phyloP scores from a whole-genome alignment of 2,888 invertebrate species.

The Troglohyphantes excavatus region DNA sequence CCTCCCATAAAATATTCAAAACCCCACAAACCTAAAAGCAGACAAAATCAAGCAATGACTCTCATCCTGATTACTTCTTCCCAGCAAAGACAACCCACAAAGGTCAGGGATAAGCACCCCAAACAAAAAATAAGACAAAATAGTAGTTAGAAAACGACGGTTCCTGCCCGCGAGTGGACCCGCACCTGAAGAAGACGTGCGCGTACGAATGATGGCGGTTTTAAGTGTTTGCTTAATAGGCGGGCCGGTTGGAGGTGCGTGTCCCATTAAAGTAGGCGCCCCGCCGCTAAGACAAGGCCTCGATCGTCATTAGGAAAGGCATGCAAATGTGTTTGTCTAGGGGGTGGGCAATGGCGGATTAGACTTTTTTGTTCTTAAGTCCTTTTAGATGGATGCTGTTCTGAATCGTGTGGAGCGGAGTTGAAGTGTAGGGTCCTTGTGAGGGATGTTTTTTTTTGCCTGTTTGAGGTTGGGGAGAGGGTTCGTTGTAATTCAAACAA shows the following conservation, averaged over 20 bases:
- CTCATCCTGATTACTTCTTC: too few relatives aligned
- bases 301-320: constrained; percentile 52
- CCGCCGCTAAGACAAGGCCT: constrained; percentile 57
- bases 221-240: constrained; percentile 77
- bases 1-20: too few relatives aligned
- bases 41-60: too few relatives aligned
- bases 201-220: constrained; percentile 8
- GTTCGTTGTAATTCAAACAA: not conserved
- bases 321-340: constrained; percentile 76
- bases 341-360: constrained; percentile 42
- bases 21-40: too few relatives aligned
- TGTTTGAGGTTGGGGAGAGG: not conserved
- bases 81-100: too few relatives aligned
- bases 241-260: constrained; percentile 22
- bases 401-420: too few relatives aligned
- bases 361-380: constrained; percentile 19
- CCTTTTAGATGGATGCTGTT: not conserved
- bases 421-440: too few relatives aligned
- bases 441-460: too few relatives aligned
- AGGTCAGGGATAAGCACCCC: too few relatives aligned
- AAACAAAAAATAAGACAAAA: too few relatives aligned
- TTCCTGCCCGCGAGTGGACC: not conserved
- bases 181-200: not conserved
- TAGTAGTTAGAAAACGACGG: too few relatives aligned
- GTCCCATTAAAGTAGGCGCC: constrained; percentile 33